Evolutionary conservation across 2,888 invertebrate species (phyloP).

Genomic region (Pseudococcus viburni): DNA sequence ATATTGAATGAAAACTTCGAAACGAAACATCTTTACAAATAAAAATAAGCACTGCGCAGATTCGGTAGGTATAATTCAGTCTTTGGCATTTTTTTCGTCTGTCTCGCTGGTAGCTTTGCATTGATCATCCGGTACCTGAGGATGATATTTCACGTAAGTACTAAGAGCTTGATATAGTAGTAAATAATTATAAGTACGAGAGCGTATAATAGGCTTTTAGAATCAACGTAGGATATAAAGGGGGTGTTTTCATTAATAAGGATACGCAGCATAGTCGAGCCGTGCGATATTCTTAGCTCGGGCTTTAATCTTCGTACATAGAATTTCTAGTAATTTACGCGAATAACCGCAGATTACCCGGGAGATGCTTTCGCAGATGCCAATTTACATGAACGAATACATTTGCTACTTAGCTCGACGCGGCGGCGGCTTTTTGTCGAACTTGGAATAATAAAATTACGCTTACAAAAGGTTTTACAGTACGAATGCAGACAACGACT

Average conservation of each 20-base stretch:
- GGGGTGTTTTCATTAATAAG: slow-evolving; percentile 1
- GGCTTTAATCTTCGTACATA: neutral
- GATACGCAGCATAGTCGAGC: neutral
- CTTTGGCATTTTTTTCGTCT: neutral
- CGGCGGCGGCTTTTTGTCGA: neutral
- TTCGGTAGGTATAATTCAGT: neutral
- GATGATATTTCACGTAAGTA: neutral
- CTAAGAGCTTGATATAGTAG: neutral
- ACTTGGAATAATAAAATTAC: neutral
- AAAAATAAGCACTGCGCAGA: neutral
- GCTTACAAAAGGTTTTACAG: neutral
- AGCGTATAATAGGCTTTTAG: slow-evolving; percentile 31
- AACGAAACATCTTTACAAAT: too few species aligned
- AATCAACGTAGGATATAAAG: neutral
- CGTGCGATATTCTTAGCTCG: neutral
- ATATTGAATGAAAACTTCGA: neutral
- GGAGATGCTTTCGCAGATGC: neutral
- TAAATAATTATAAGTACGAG: neutral
- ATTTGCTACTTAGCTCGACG: neutral
- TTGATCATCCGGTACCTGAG: neutral
- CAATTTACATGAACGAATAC: neutral
- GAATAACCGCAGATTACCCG: slow-evolving; percentile 24
- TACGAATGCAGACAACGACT: neutral
- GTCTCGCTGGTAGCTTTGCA: neutral
- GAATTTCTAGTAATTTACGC: neutral